Evolutionary conservation across 1,140 invertebrate genomes (phyloP).

Genomic region (Drosophila funebris): DNA sequence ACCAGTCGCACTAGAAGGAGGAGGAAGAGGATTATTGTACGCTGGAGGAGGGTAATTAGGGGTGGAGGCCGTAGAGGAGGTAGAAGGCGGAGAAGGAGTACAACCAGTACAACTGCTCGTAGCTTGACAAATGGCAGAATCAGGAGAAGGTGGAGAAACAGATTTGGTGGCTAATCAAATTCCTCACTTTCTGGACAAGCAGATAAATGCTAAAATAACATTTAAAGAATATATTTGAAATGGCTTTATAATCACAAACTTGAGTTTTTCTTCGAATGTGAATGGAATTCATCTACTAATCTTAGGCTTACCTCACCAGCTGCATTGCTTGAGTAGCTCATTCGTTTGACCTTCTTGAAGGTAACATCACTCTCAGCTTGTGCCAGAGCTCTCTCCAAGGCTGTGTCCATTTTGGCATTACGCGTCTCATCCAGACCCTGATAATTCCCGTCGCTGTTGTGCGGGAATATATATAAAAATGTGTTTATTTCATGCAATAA

Average conservation of each 20-base stretch:
- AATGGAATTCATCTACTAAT: neutral
- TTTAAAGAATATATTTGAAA: too few relatives aligned
- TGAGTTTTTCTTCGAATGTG: neutral
- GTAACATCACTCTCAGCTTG: constrained; percentile 89
- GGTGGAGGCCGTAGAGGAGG: neutral
- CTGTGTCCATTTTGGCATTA: constrained; percentile 84
- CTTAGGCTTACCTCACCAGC: constrained; percentile 86
- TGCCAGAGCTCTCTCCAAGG: constrained; percentile 86
- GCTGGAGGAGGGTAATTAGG: neutral
- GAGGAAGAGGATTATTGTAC: neutral
- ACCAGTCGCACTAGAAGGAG: neutral
- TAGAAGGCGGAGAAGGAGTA: neutral
- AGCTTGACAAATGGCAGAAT: neutral
- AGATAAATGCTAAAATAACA: too few relatives aligned
- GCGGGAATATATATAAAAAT: neutral
- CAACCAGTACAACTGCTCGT: too few relatives aligned
- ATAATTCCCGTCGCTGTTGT: constrained; percentile 44
- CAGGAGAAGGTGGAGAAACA: neutral
- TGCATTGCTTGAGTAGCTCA: constrained; percentile 88
- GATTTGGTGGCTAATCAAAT: neutral
- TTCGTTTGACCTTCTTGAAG: constrained; percentile 88
- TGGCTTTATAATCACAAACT: neutral
- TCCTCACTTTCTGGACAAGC: neutral
- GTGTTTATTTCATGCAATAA: too few relatives aligned
- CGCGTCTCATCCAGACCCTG: constrained; percentile 71